Evolutionary conservation across 1,140 invertebrate species (phyloP).

Genomic region (Propsilocerus akamusi): DNA sequence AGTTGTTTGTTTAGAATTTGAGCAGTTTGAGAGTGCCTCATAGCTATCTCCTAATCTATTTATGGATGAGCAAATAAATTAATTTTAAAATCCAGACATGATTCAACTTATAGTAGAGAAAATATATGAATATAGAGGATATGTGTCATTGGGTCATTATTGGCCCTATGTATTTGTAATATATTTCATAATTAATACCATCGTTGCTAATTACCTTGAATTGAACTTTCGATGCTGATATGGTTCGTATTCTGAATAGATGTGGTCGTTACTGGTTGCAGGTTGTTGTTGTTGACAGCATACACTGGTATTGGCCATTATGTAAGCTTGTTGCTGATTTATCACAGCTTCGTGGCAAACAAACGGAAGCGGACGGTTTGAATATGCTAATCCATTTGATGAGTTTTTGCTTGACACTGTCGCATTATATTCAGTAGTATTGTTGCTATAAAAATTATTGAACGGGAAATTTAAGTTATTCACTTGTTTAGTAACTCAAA

Average conservation of each 20-base stretch:
- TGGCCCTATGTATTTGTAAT: too few relatives aligned
- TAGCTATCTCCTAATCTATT: slow-evolving; percentile 1
- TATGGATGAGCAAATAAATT: too few relatives aligned
- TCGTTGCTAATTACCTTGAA: slow-evolving; percentile 1
- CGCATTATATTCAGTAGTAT: neutral
- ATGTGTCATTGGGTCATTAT: too few relatives aligned
- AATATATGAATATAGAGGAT: too few relatives aligned
- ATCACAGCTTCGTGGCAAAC: neutral
- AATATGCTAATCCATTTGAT: neutral
- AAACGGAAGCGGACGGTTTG: neutral
- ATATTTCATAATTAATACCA: too few relatives aligned
- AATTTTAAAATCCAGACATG: too few relatives aligned
- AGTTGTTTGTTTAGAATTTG: neutral
- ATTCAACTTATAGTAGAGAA: too few relatives aligned
- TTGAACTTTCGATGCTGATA: neutral
- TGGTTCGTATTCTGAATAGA: neutral
- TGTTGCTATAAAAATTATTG: too few relatives aligned
- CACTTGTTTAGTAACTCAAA: neutral
- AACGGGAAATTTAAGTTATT: neutral
- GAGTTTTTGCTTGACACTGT: neutral
- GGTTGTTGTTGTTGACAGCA: neutral
- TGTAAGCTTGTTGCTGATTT: neutral
- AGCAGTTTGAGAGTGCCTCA: neutral
- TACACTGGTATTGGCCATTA: neutral
- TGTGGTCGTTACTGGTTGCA: neutral